A percentile compares a stretch with the other conserved stretches of the same genome.
Evolutionary conservation across 35 echinoderm and acorn worm genomes (phyloP).

Genomic region (Ptychodera flava): DNA sequence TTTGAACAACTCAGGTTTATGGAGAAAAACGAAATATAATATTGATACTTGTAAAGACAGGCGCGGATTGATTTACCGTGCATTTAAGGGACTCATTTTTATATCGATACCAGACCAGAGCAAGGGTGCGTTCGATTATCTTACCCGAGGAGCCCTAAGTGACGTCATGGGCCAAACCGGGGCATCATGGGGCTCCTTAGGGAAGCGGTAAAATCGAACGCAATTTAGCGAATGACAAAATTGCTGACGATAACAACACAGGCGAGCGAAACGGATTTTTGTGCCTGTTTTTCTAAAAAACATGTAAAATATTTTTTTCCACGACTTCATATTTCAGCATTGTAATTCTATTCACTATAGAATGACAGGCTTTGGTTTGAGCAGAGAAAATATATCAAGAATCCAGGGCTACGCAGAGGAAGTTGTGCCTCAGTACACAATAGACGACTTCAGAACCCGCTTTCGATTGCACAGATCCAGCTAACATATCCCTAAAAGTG

Average conservation of each 20-base stretch:
- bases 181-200: neutral
- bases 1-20: too few species aligned
- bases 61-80: too few species aligned
- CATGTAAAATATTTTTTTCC: neutral
- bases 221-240: neutral
- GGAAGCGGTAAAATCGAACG: neutral
- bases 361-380: neutral
- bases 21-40: too few species aligned
- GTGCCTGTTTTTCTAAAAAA: neutral
- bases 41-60: too few species aligned
- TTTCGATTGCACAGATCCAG: neutral
- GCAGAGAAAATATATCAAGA: neutral
- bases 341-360: neutral
- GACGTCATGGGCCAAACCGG: neutral
- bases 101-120: too few species aligned
- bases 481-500: neutral
- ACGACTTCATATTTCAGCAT: neutral
- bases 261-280: neutral
- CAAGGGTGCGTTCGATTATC: neutral
- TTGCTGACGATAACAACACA: neutral
- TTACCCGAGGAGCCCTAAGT: neutral
- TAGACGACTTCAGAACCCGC: neutral
- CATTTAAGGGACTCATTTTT: too few species aligned
- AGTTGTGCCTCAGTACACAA: neutral
- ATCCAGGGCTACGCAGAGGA: neutral